Percentiles rank a stretch among this genome's conserved stretches.
These are phyloP conservation scores for Falco naumanni DNA, from an alignment of 2,797 vertebrate species.

Conservation along the genomic window DNA sequence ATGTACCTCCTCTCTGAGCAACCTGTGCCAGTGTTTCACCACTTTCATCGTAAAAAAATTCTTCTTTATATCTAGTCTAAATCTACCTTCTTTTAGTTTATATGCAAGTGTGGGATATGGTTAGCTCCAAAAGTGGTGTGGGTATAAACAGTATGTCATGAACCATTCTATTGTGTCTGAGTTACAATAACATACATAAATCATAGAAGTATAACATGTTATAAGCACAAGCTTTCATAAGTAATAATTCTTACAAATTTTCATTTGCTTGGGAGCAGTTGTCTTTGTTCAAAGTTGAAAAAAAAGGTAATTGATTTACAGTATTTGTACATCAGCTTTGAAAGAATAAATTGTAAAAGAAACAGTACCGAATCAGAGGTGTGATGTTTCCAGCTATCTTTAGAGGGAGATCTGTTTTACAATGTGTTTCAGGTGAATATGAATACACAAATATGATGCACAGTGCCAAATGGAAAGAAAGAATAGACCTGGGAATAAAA, in stretches of 20 bases:
- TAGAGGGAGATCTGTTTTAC: background rate
- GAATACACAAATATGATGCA: constrained; percentile 77
- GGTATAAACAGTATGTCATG: background rate
- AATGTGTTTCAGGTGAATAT: constrained; percentile 72
- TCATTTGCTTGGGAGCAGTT: background rate
- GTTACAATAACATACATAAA: background rate
- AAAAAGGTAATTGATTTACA: background rate
- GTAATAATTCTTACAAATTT: background rate
- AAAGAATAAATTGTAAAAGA: background rate
- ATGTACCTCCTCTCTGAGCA: background rate
- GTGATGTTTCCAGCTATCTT: background rate
- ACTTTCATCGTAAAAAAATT: background rate
- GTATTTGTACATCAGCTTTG: background rate
- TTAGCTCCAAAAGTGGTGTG: background rate
- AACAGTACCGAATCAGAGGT: background rate
- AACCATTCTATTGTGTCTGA: background rate
- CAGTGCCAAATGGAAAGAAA: constrained; percentile 48
- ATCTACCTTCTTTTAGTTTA: background rate
- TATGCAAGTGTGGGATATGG: background rate
- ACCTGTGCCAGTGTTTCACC: background rate
- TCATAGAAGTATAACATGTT: background rate
- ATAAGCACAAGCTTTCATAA: background rate
- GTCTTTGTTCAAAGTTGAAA: background rate
- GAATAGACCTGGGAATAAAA: constrained; percentile 59
- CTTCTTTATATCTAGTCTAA: background rate